Evolutionary conservation across 2,888 invertebrate genomes (phyloP).

Genomic region (Labia minor): DNA sequence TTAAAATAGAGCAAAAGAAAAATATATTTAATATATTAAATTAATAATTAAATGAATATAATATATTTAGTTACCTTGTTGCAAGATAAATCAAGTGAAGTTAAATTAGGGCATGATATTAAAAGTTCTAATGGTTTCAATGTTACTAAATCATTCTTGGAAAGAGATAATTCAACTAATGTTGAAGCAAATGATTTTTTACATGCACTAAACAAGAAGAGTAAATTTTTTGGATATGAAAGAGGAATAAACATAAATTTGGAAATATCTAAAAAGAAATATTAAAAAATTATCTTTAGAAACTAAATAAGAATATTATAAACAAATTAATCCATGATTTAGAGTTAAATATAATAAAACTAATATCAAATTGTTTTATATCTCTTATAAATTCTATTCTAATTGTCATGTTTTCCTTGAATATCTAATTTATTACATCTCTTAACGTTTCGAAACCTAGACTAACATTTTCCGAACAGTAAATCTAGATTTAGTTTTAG

Average conservation of each 20-base stretch:
- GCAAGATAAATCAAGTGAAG: constrained; percentile 33
- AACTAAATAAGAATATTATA: too few relatives aligned
- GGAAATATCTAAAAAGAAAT: constrained; percentile 16
- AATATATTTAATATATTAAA: background rate
- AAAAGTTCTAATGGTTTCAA: constrained; percentile 16
- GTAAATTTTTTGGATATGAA: constrained; percentile 18
- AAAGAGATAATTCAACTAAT: background rate
- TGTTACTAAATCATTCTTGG: constrained; percentile 15
- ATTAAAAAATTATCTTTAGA: background rate
- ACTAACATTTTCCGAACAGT: too few relatives aligned
- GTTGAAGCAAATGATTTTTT: background rate
- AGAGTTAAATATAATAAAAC: too few relatives aligned
- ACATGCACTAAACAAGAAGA: constrained; percentile 14
- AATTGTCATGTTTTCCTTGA: too few relatives aligned
- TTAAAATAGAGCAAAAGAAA: constrained; percentile 22
- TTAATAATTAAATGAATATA: constrained; percentile 32
- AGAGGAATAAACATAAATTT: constrained; percentile 20
- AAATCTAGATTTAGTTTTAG: too few relatives aligned
- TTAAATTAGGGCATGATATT: constrained; percentile 28
- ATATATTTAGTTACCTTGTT: constrained; percentile 31
- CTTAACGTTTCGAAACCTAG: too few relatives aligned
- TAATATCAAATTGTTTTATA: too few relatives aligned
- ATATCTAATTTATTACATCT: too few relatives aligned
- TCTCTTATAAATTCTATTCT: too few relatives aligned
- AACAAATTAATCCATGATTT: too few relatives aligned